phyloP scores from a whole-genome alignment of 2,113 vertebrate species.

The Thalassarche chlororhynchos region DNA sequence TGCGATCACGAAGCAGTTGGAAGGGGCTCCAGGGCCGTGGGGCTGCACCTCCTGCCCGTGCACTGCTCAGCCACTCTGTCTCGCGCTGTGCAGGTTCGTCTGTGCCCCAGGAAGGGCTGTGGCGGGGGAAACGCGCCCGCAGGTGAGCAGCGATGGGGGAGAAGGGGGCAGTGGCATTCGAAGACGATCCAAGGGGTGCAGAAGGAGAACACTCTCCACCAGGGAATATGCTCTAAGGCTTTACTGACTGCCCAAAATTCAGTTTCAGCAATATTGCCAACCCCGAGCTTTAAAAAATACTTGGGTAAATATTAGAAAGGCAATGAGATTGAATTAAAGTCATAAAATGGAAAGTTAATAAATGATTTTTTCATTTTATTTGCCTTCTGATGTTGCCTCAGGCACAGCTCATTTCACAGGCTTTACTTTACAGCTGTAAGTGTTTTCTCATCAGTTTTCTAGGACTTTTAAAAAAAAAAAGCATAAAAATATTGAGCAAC shows the following conservation, averaged over 20 bases:
- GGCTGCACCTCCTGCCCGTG: not conserved
- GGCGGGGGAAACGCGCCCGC: accelerated
- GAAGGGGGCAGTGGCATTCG: accelerated
- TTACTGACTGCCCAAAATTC: not conserved
- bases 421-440: not conserved
- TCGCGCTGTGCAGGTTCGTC: accelerated
- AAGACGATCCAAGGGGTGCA: not conserved
- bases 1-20: accelerated
- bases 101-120: not conserved
- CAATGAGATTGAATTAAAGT: not conserved
- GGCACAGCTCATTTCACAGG: not conserved
- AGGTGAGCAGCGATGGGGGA: not conserved
- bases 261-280: not conserved
- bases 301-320: not conserved
- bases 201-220: not conserved
- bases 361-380: not conserved
- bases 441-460: not conserved
- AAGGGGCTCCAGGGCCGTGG: not conserved
- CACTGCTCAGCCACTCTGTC: not conserved
- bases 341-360: not conserved
- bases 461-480: not conserved
- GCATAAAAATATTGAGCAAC: not conserved
- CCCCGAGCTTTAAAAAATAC: not conserved
- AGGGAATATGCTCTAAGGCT: not conserved
- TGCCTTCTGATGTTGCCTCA: not conserved